Percentiles rank a stretch among this genome's conserved stretches.
These are phyloP conservation scores for Suncus etruscus DNA, from an alignment of 2,113 vertebrate species.

Conservation along the genomic window DNA sequence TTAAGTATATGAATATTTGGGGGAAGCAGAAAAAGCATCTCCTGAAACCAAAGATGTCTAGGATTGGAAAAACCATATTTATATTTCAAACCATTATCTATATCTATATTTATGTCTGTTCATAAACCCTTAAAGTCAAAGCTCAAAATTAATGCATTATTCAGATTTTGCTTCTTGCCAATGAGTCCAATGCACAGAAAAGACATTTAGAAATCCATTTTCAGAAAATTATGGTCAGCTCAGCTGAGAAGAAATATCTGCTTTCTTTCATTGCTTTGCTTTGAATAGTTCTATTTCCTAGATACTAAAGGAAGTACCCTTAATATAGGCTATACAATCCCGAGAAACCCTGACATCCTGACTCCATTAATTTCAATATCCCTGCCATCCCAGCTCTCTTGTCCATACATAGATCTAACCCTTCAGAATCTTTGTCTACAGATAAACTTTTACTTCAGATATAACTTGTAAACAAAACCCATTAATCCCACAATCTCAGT, in stretches of 20 bases:
- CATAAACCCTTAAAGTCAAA: conserved; percentile 70
- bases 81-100: conserved; percentile 66
- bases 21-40: conserved; percentile 52
- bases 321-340: conserved; percentile 70
- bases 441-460: not conserved
- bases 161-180: conserved; percentile 73
- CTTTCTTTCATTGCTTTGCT: conserved; percentile 69
- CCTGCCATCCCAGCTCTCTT: not conserved
- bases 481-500: not conserved
- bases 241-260: conserved; percentile 13
- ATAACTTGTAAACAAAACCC: not conserved
- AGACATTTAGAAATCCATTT: conserved; percentile 76
- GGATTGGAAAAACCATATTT: conserved; percentile 65
- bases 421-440: not conserved
- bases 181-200: conserved; percentile 70
- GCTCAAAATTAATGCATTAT: conserved; percentile 72
- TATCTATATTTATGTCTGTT: conserved; percentile 8
- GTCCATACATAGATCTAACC: not conserved
- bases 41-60: conserved; percentile 69
- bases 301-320: conserved; percentile 72
- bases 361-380: conserved; percentile 25
- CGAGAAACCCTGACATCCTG: conserved; percentile 39
- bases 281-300: conserved; percentile 74
- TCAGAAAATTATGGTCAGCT: conserved; percentile 69
- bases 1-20: conserved; percentile 29